Evolutionary conservation across 2,888 invertebrate species (phyloP).

Genomic region (Scaptomyza tumidula): DNA sequence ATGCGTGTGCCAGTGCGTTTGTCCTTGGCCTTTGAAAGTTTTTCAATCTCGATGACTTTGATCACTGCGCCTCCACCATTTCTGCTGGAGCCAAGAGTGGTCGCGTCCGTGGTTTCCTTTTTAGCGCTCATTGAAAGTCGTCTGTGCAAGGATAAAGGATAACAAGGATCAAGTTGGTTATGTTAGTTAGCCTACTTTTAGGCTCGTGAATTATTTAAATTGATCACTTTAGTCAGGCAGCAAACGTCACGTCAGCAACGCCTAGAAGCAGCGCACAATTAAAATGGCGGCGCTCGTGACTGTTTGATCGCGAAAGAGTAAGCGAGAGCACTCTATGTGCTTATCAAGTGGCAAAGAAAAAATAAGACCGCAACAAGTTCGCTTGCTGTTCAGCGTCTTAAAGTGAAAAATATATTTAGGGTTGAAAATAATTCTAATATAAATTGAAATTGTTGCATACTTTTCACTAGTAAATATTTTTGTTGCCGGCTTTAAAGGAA

Average conservation of each 20-base stretch:
- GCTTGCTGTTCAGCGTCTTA: slow-evolving; percentile 29
- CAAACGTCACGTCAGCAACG: slow-evolving; percentile 76
- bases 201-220: slow-evolving; percentile 62
- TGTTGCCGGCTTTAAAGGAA: slow-evolving; percentile 59
- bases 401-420: slow-evolving; percentile 64
- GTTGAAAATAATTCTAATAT: slow-evolving; percentile 67
- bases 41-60: slow-evolving; percentile 69
- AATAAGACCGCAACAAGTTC: slow-evolving; percentile 61
- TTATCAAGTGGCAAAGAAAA: slow-evolving; percentile 7
- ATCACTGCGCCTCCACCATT: slow-evolving; percentile 28
- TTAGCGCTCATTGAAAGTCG: slow-evolving; percentile 50
- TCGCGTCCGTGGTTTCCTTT: slow-evolving; percentile 39
- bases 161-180: slow-evolving; percentile 52
- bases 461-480: slow-evolving; percentile 66
- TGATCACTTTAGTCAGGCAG: slow-evolving; percentile 40
- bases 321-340: slow-evolving; percentile 58
- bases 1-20: slow-evolving; percentile 57
- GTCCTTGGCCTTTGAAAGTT: slow-evolving; percentile 44
- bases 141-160: slow-evolving; percentile 23
- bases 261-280: slow-evolving; percentile 72
- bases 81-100: slow-evolving; percentile 11
- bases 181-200: slow-evolving; percentile 68
- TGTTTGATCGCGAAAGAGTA: slow-evolving; percentile 35
- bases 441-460: slow-evolving; percentile 71
- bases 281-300: slow-evolving; percentile 66